phyloP scores from a whole-genome alignment of 2,888 invertebrate genomes.

The Limnephilus marmoratus region DNA sequence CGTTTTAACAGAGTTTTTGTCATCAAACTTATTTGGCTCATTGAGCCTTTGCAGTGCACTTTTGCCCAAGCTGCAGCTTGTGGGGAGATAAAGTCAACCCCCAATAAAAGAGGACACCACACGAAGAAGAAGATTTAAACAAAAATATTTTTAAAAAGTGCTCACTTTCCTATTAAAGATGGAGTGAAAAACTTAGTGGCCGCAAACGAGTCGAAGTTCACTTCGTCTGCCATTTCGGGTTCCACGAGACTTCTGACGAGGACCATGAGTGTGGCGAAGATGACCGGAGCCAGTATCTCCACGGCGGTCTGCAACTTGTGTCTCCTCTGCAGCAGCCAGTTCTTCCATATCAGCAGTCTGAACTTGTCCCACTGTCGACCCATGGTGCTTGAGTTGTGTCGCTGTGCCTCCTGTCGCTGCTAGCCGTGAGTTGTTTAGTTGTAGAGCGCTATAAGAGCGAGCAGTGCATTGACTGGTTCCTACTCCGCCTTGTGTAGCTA shows the following conservation, averaged over 20 bases:
- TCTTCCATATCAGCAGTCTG: constrained; percentile 88
- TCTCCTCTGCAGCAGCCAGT: constrained; percentile 86
- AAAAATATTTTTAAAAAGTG: neutral
- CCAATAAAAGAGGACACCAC: too few species aligned
- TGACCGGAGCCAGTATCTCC: constrained; percentile 82
- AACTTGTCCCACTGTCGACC: constrained; percentile 78
- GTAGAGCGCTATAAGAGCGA: constrained; percentile 9
- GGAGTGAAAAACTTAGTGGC: neutral
- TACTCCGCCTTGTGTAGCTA: constrained; percentile 5
- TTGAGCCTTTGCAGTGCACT: neutral
- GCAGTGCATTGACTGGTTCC: constrained; percentile 14
- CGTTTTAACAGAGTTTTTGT: too few species aligned
- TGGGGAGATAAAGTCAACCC: too few species aligned
- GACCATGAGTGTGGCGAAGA: constrained; percentile 83
- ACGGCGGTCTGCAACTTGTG: constrained; percentile 82
- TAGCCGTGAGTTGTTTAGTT: neutral
- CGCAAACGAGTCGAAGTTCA: neutral
- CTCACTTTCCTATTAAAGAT: neutral
- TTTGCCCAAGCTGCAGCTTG: neutral
- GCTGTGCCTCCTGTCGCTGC: neutral
- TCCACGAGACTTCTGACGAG: constrained; percentile 83
- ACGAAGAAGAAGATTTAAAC: neutral
- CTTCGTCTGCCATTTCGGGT: constrained; percentile 70
- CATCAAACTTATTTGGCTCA: too few species aligned
- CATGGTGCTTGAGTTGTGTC: constrained; percentile 42